Conservation (phyloP, 2,797 vertebrate genomes). For the Halcyon chelicuti region DNA sequence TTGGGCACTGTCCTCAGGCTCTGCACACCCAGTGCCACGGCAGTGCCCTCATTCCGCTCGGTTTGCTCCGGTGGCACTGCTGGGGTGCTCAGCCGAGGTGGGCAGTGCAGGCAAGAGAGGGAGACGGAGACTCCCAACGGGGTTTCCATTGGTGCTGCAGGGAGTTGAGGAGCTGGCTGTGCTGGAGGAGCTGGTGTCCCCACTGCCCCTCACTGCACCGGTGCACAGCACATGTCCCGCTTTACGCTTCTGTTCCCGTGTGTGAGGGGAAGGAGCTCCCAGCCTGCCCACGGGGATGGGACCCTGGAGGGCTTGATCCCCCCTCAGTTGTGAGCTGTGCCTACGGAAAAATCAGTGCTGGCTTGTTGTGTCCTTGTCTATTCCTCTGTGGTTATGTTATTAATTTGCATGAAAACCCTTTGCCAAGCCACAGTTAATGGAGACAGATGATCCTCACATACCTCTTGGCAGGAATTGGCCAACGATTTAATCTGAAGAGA, state of each 20-base stretch:
- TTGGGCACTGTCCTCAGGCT: rapidly evolving
- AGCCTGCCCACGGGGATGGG: background rate
- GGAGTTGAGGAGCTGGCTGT: background rate
- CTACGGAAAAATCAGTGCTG: background rate
- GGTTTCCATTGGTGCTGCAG: rapidly evolving
- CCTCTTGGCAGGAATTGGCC: constrained; percentile 58
- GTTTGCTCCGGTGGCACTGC: background rate
- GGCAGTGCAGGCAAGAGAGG: background rate
- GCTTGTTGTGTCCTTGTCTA: constrained; percentile 48
- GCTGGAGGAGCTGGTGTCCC: background rate
- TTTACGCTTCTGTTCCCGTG: background rate
- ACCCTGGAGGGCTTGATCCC: background rate
- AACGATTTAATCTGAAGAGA: constrained; percentile 73
- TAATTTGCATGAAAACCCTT: constrained; percentile 70
- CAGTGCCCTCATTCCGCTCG: rapidly evolving
- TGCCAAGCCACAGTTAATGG: constrained; percentile 67
- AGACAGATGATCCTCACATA: constrained; percentile 64
- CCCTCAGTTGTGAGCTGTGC: background rate
- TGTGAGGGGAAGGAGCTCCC: background rate
- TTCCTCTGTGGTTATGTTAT: constrained; percentile 10
- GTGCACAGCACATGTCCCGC: background rate
- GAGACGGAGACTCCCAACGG: background rate
- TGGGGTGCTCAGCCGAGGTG: rapidly evolving
- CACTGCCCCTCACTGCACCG: rapidly evolving
- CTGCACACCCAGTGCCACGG: rapidly evolving